Percentiles rank a stretch among this genome's conserved stretches.
phyloP scores from a whole-genome alignment of 2,888 invertebrate genomes.

The Leptinotarsa rubiginosa region DNA sequence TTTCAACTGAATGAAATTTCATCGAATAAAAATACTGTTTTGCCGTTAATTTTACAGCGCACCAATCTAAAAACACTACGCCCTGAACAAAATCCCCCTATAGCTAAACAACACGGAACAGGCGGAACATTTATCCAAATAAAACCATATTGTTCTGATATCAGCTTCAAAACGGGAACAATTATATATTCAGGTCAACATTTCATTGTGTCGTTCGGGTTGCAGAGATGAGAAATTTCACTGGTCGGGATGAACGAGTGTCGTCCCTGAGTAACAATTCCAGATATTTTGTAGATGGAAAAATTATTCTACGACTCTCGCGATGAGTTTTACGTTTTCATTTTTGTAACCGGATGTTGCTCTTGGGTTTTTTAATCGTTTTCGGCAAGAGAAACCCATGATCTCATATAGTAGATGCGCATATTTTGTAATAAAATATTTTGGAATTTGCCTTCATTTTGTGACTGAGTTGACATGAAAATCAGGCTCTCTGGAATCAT shows the following conservation, averaged over 20 bases:
- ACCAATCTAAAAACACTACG: neutral
- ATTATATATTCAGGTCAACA: conserved; percentile 26
- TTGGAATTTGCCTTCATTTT: neutral
- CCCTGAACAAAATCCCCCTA: neutral
- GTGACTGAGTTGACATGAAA: neutral
- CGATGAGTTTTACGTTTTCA: conserved; percentile 9
- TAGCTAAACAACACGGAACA: conserved; percentile 37
- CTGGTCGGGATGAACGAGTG: conserved; percentile 7
- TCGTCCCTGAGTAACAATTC: conserved; percentile 1
- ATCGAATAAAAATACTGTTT: no score
- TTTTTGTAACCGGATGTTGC: conserved; percentile 1
- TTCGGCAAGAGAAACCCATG: neutral
- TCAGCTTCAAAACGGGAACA: conserved; percentile 46
- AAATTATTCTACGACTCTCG: neutral
- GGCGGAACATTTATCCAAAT: conserved; percentile 54
- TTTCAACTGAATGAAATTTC: no score
- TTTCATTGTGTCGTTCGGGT: conserved; percentile 24
- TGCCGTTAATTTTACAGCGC: neutral
- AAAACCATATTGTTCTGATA: conserved; percentile 52
- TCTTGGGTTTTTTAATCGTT: neutral
- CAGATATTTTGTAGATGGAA: conserved; percentile 14
- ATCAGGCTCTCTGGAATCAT: no score
- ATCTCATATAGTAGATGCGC: neutral
- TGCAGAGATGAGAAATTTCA: conserved; percentile 4
- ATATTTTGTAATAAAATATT: neutral